Base-by-base conservation (phyloP, 2,113 vertebrate genomes). In the Actenoides lindsayi region DNA sequence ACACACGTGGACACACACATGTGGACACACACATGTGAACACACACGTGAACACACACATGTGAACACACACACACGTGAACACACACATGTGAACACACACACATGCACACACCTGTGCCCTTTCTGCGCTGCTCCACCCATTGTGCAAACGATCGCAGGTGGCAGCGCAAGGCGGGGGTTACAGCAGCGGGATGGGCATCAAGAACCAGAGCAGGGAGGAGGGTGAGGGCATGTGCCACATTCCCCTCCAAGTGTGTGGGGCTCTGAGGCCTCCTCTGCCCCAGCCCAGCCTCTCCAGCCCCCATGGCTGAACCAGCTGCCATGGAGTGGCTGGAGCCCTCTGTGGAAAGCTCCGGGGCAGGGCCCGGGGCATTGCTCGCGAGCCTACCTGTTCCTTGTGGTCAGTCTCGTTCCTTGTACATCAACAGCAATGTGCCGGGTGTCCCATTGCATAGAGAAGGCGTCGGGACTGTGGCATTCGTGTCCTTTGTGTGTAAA, bases 321-420 rank as follows among this genome's bases (percentile, higher is more conserved):
- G 56, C 27, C 51, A 33, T 10, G 1, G 42, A 57, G 46, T 1
- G 0, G 33, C 6, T 8, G 1, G 59, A 93, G 68, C 33, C 39
- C 20, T 51, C 30, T 39, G 39, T 62, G 78, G 42, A 76, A 60
- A 35, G 86, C 31, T 53, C 5, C 3, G 10, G 69, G 51, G 68
- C 65, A 56, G 27, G 71, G 65, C 48, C 65, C 1, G 9, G 42
- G 70, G 56, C 24, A 4, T n/a, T 46, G 65, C 53, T 73, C 2
- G 0, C 0, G 1, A n/a, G 46, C 6, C 0, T 89, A 62, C 5
- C 0, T 94, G 91, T 93, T 92, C 48, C 80, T 89, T 76, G 94
- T 95, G 89, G 33, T 78, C 70, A 89, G 80, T 93, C 80, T 91
- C 2, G 23, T 93, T 67, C 68, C 80, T 75, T 33, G 88, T 95